A percentile compares a stretch with the other conserved stretches of the same genome.
Evolutionary conservation across 2,888 invertebrate genomes (phyloP).

Genomic region (Amiota mariae): DNA sequence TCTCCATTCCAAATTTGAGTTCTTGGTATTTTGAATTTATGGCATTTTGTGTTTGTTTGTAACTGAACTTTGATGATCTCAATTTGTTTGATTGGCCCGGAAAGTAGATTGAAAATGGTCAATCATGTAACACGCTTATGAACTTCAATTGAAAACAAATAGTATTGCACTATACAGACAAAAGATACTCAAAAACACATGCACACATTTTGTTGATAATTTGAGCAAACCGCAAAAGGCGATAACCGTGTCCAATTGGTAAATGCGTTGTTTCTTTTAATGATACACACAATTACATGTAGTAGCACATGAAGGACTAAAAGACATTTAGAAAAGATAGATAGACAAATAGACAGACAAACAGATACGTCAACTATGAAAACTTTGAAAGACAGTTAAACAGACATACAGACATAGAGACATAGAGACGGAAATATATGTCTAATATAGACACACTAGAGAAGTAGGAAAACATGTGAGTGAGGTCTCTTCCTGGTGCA

Average conservation of each 20-base stretch:
- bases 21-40: too few relatives aligned
- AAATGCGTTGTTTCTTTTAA: slow-evolving; percentile 9
- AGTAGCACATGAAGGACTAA: neutral
- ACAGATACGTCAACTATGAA: neutral
- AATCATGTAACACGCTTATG: neutral
- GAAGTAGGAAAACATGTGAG: too few relatives aligned
- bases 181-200: neutral
- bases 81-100: too few relatives aligned
- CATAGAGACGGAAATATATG: too few relatives aligned
- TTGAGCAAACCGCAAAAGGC: slow-evolving; percentile 28
- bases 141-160: too few relatives aligned
- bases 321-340: neutral
- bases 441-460: too few relatives aligned
- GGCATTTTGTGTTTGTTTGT: too few relatives aligned
- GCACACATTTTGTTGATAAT: neutral
- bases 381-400: neutral
- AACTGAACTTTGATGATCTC: too few relatives aligned
- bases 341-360: too few relatives aligned
- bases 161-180: too few relatives aligned
- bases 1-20: too few relatives aligned
- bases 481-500: too few relatives aligned
- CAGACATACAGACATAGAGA: neutral
- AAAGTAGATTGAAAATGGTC: neutral
- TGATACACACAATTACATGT: neutral
- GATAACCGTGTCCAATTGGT: slow-evolving; percentile 51